A percentile compares a stretch with the other conserved stretches of the same genome.
Conservation (phyloP, 2,888 invertebrate species). For the Argynnis bischoffii region DNA sequence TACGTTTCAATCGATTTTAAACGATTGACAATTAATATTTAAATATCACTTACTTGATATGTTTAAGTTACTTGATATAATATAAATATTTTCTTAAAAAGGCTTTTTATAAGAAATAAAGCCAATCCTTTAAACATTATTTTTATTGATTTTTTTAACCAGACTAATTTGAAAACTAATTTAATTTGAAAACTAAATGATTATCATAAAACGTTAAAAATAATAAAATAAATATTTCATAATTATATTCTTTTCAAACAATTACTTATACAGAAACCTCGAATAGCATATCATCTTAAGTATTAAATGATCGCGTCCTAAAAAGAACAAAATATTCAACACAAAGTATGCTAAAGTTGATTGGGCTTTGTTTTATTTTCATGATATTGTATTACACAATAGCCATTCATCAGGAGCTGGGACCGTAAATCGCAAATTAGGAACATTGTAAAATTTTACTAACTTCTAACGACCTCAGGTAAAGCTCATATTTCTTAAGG, state of each 20-base stretch:
- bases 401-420: conserved; percentile 59
- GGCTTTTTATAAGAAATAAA: too few species aligned
- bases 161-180: too few species aligned
- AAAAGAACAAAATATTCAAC: conserved; percentile 19
- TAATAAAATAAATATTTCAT: too few species aligned
- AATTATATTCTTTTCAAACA: not conserved
- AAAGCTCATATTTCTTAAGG: conserved; percentile 57
- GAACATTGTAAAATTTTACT: conserved; percentile 73
- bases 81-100: not conserved
- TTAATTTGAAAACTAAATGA: too few species aligned
- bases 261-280: conserved; percentile 9
- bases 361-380: conserved; percentile 38
- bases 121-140: too few species aligned
- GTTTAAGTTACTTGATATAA: not conserved
- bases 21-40: too few species aligned
- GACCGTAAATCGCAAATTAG: conserved; percentile 69
- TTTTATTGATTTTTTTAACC: too few species aligned
- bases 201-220: too few species aligned
- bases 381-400: conserved; percentile 61
- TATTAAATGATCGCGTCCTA: conserved; percentile 14
- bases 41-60: too few species aligned
- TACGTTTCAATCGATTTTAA: too few species aligned
- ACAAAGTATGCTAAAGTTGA: conserved; percentile 33
- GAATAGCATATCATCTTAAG: not conserved
- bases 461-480: conserved; percentile 56